phyloP scores from a whole-genome alignment of 2,113 vertebrate species.

The Hyperoodon ampullatus region DNA sequence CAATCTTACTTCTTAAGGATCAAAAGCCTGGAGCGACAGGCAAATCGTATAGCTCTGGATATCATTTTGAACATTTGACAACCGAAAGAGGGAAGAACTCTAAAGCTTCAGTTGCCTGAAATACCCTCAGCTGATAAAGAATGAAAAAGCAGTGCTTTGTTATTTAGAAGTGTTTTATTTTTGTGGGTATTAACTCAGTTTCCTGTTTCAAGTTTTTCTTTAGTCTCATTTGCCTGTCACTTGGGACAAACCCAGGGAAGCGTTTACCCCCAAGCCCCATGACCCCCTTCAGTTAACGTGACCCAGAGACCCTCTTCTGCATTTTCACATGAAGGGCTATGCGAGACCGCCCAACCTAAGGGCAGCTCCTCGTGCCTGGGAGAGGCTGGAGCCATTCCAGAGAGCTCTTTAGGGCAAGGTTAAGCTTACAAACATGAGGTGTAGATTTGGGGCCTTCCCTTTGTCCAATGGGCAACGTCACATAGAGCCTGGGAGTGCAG shows the following conservation, averaged over 20 bases:
- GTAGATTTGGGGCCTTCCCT: not conserved
- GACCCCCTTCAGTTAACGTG: rapidly evolving
- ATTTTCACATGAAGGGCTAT: not conserved
- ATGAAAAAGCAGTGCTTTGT: not conserved
- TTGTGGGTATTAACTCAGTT: not conserved
- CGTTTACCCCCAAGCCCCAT: rapidly evolving
- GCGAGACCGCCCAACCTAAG: rapidly evolving
- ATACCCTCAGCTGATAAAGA: not conserved
- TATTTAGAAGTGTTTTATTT: not conserved
- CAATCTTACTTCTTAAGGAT: not conserved
- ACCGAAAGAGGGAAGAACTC: not conserved
- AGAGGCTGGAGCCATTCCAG: not conserved
- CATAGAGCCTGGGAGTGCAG: rapidly evolving
- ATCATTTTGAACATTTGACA: not conserved
- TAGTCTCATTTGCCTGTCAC: not conserved
- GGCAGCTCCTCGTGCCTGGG: not conserved
- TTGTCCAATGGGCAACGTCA: rapidly evolving
- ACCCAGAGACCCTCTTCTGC: not conserved
- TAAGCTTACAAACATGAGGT: not conserved
- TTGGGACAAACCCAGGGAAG: not conserved
- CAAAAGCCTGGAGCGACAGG: not conserved
- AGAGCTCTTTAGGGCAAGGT: not conserved
- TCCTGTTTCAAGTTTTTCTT: not conserved
- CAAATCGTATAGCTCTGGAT: not conserved
- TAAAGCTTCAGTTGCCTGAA: not conserved